Conservation (phyloP, 2,888 invertebrate genomes). For the Polia nebulosa region DNA sequence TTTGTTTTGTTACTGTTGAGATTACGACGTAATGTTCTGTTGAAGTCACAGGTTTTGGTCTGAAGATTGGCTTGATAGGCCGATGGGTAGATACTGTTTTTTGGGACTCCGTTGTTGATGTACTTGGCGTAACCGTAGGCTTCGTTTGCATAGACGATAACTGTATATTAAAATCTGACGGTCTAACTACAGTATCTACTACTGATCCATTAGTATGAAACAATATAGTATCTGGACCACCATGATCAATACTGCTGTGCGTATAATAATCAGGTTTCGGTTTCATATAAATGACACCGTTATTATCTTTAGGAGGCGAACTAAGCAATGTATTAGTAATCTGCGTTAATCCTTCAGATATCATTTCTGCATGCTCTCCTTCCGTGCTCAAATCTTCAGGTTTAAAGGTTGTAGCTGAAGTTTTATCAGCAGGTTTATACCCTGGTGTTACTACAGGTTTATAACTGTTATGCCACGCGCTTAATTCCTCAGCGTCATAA, state of each 20-base stretch:
- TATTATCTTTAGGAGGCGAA: constrained; percentile 86
- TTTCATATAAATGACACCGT: constrained; percentile 74
- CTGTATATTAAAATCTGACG: constrained; percentile 89
- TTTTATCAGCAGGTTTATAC: constrained; percentile 80
- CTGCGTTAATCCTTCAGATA: constrained; percentile 90
- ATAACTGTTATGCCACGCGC: constrained; percentile 86
- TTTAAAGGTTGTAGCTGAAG: constrained; percentile 71
- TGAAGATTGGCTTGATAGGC: constrained; percentile 90
- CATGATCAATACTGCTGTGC: constrained; percentile 91
- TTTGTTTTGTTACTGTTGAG: constrained; percentile 89
- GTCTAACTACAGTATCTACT: constrained; percentile 88
- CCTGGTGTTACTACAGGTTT: constrained; percentile 88
- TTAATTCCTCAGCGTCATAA: constrained; percentile 83
- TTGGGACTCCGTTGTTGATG: constrained; percentile 77
- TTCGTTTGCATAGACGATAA: constrained; percentile 89
- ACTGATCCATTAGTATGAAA: constrained; percentile 91
- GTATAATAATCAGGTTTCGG: constrained; percentile 83
- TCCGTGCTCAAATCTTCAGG: constrained; percentile 81
- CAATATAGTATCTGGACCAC: constrained; percentile 92
- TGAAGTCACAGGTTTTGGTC: constrained; percentile 85
- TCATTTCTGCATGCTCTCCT: constrained; percentile 85
- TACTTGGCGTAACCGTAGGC: constrained; percentile 80
- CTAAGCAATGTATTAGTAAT: constrained; percentile 89
- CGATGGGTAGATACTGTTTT: constrained; percentile 84
- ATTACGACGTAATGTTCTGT: constrained; percentile 91